Evolutionary conservation across 2,888 invertebrate genomes (phyloP), one percentile per base, ranked within the genome.

Genomic region (Temnothorax rugatulus): DNA sequence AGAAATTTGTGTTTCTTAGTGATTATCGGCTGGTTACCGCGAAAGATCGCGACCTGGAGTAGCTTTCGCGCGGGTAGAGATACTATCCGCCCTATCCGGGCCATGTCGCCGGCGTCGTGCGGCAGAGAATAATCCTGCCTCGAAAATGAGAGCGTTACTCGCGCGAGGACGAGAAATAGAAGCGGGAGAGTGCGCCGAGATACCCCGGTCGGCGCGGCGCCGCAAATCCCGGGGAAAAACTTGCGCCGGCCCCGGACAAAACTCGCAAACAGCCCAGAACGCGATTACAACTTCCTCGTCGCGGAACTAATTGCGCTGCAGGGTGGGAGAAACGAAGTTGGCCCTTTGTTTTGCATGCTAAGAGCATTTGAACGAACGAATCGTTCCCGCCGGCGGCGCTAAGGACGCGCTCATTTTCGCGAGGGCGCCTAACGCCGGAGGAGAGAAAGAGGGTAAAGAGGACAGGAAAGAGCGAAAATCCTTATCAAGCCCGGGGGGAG

Each of bases 241-340:
- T 79, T 47, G 71, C 71, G 21, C 13, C 57, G 34, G 34, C 29
- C 44, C 8, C 68, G 52, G 44, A 79, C 71, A 34, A 66, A 79
- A 79, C 59, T 79, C 57, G 59, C 79, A 71, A 73, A 73, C 79
- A 73, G 73, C 25, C 77, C 73, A 25, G 79, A 81, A 81, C 71
- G 71, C 82, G 81, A 81, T 84, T 84, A 81, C 57, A 84, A 81
- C 81, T 84, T 81, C 63, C 71, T 73, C 50, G 38, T 61, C 79
- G 71, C 75, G 64, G 44, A 79, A 61, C 82, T 81, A 84, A 84
- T 84, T 84, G 79, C 59, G 44, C 83, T 41, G 61, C 79, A 47
- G 64, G 18, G 57, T 21, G 15, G 34, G 71, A 13, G 44, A 59
- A 50, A 44, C 69, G 15, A 64, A 75, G 63, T 82, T 76, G 77